A percentile compares a stretch with the other conserved stretches of the same genome.
Conservation (phyloP, 2,888 invertebrate genomes). For the Synergus umbraculus region DNA sequence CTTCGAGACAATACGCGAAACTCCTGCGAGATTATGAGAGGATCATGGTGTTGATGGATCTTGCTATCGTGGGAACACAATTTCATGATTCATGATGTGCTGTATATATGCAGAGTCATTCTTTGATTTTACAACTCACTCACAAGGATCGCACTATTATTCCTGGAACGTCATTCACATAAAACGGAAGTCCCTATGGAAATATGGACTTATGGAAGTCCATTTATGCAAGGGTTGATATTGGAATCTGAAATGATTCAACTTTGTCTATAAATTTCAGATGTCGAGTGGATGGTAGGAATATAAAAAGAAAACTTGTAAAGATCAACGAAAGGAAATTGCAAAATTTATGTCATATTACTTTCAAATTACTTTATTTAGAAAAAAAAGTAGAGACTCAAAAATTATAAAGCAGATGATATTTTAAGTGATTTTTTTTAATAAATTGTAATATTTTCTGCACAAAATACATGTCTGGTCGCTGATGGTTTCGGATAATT, state of each 20-base stretch:
- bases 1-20: constrained; percentile 11
- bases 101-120: constrained; percentile 2
- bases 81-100: background rate
- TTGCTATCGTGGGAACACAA: constrained; percentile 6
- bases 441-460: too few species aligned
- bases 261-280: background rate
- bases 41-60: constrained; percentile 3
- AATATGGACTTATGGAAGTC: background rate
- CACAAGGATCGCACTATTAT: background rate
- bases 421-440: too few species aligned
- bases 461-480: background rate
- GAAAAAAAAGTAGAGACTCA: too few species aligned
- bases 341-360: background rate
- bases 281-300: background rate
- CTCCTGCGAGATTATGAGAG: background rate
- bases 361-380: too few species aligned
- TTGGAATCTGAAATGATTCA: background rate
- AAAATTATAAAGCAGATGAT: too few species aligned
- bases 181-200: background rate
- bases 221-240: background rate
- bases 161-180: background rate
- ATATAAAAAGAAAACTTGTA: background rate
- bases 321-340: background rate
- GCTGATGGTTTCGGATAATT: constrained; percentile 22
- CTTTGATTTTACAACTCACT: background rate